These are phyloP conservation scores for Hafferia zeledoni DNA, from an alignment of 2,797 vertebrate genomes.

Conservation along the genomic window DNA sequence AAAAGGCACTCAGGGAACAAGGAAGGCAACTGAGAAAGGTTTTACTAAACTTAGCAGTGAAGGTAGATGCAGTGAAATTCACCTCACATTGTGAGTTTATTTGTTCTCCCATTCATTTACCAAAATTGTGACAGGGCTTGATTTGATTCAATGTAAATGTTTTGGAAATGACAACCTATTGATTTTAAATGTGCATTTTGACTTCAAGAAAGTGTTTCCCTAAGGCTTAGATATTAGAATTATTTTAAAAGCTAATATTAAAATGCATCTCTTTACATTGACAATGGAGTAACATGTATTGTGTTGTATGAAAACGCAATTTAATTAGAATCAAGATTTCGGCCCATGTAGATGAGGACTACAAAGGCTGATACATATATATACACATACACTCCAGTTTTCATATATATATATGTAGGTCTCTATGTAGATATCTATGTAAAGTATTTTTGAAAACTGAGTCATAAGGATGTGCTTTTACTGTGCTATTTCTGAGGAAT, in stretches of 20 bases:
- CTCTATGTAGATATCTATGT: neutral
- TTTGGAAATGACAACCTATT: neutral
- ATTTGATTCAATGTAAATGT: neutral
- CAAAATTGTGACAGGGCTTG: neutral
- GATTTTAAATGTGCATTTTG: neutral
- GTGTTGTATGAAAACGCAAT: neutral
- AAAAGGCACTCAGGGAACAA: neutral
- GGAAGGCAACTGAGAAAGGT: neutral
- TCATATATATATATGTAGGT: neutral
- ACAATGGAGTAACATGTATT: neutral
- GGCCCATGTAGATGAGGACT: neutral
- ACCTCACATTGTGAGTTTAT: neutral
- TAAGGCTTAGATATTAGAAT: neutral
- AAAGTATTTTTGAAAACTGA: constrained; percentile 7
- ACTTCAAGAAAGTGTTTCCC: neutral
- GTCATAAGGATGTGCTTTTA: neutral
- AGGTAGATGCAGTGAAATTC: neutral
- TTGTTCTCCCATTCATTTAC: neutral
- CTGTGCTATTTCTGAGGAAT: neutral
- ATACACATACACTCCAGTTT: no score
- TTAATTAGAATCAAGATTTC: neutral
- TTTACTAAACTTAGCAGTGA: neutral
- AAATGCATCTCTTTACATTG: neutral
- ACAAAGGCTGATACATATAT: no score
- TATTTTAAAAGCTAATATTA: neutral